These are phyloP conservation scores for Torymus tubicola DNA, from an alignment of 2,888 invertebrate species.

Conservation along the genomic window DNA sequence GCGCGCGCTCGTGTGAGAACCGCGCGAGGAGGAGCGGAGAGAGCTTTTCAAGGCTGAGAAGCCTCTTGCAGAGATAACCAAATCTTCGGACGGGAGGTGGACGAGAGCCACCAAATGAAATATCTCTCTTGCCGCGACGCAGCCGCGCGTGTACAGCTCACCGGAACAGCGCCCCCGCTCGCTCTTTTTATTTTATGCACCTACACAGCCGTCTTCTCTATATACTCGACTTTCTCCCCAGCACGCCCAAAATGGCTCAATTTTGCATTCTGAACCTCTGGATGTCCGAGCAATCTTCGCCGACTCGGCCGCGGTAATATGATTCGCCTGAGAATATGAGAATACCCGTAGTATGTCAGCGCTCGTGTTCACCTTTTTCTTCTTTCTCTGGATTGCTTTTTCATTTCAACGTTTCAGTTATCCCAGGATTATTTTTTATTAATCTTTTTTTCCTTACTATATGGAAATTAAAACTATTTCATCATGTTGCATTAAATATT, in stretches of 20 bases:
- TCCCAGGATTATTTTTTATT: no score
- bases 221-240: constrained; percentile 9
- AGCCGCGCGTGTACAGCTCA: constrained; percentile 60
- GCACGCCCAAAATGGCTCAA: constrained; percentile 3
- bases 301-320: background rate
- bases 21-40: background rate
- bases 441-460: no score
- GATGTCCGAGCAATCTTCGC: no score
- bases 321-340: no score
- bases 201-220: background rate
- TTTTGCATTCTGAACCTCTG: background rate
- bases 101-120: constrained; percentile 66
- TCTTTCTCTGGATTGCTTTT: background rate
- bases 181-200: no score
- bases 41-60: constrained; percentile 59
- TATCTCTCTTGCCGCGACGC: constrained; percentile 64
- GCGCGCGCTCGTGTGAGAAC: constrained; percentile 51
- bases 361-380: no score
- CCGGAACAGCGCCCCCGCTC: background rate
- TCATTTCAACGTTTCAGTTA: no score
- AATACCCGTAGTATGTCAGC: no score
- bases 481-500: no score
- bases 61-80: constrained; percentile 64
- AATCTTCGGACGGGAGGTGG: constrained; percentile 31
- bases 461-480: no score